Evolutionary conservation across 1,140 invertebrate species (phyloP).

Genomic region (Aphelinus atriplicis): DNA sequence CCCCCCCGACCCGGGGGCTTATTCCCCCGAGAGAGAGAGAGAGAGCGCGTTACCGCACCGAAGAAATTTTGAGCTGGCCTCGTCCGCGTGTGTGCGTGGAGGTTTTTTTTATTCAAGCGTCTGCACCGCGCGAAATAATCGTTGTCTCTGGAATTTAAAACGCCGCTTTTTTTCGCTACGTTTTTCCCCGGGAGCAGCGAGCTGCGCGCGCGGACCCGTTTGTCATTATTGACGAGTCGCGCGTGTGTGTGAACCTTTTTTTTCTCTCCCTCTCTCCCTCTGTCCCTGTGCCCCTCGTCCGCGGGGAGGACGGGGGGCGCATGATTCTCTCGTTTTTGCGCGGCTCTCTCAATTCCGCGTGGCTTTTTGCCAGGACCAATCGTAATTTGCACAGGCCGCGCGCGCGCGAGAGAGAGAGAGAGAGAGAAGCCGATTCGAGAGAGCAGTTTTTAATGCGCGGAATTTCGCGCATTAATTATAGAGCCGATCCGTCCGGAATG

Average conservation of each 20-base stretch:
- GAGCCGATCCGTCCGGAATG: neutral
- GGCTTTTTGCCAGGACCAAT: no score
- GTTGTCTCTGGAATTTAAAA: slow-evolving; percentile 37
- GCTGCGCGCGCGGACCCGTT: slow-evolving; percentile 11
- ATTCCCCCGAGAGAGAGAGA: no score
- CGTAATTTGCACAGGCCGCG: neutral
- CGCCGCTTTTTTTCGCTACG: slow-evolving; percentile 15
- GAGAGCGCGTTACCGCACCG: no score
- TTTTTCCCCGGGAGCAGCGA: neutral
- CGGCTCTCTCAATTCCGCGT: neutral
- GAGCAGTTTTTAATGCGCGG: no score
- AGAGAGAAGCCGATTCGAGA: no score
- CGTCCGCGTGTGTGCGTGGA: no score
- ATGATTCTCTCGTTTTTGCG: neutral
- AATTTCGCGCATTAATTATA: neutral
- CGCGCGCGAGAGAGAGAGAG: neutral
- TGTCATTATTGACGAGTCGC: slow-evolving; percentile 36
- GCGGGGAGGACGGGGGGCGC: no score
- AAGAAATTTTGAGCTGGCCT: no score
- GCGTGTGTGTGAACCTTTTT: no score
- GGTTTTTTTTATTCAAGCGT: no score
- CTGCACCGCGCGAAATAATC: slow-evolving; percentile 27
- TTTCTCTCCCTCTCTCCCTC: neutral
- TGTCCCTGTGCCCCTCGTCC: neutral
- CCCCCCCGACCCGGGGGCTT: no score